phyloP scores from a whole-genome alignment of 2,113 vertebrate species.

The Chaenocephalus aceratus region DNA sequence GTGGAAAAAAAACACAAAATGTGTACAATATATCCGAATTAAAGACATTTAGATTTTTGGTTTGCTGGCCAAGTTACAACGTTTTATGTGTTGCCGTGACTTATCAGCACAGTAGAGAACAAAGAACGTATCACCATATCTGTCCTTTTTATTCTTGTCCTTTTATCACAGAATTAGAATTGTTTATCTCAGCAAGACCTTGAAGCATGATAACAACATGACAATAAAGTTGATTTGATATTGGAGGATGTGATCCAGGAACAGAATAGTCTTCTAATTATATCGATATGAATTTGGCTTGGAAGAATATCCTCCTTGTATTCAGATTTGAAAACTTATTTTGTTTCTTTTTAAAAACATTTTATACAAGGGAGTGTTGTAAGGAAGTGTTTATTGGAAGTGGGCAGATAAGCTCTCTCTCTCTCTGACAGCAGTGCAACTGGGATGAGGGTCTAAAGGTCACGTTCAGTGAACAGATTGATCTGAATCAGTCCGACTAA shows the following conservation, averaged over 20 bases:
- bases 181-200: neutral
- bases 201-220: conserved; percentile 40
- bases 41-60: neutral
- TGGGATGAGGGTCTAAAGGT: conserved; percentile 23
- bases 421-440: conserved; percentile 1
- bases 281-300: no score
- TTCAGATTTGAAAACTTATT: no score
- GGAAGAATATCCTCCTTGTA: no score
- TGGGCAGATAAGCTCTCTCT: neutral
- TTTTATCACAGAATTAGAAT: conserved; percentile 51
- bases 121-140: conserved; percentile 39
- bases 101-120: conserved; percentile 41
- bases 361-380: no score
- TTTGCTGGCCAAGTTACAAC: conserved; percentile 11
- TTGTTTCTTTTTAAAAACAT: no score
- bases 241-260: conserved; percentile 32
- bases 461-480: neutral
- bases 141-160: conserved; percentile 39
- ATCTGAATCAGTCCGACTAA: neutral
- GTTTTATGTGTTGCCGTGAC: neutral
- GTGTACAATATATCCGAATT: no score
- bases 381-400: no score
- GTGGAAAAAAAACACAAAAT: no score
- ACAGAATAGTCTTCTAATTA: neutral
- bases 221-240: conserved; percentile 27